Evolutionary conservation across 2,888 invertebrate species (phyloP), one percentile per base, ranked within the genome.

Genomic region (Drosophila ezoana): DNA sequence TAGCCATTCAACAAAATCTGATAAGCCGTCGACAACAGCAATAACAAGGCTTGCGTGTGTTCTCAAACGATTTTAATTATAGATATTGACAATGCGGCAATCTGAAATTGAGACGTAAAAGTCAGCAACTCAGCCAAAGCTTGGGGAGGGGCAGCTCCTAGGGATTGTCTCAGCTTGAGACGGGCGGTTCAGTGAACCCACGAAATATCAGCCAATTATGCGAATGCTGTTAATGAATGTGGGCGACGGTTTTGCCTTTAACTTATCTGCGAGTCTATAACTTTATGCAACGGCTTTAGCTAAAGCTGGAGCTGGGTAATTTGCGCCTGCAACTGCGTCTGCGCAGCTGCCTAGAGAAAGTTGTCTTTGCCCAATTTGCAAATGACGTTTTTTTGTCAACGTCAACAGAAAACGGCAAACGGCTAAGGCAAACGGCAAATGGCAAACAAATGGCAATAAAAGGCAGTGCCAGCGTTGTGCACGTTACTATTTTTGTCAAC

Each of bases 321-420:
- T 64, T 79, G 64, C 77, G 81, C 65, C 78, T 72, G 62, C 48
- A 45, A 56, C 40, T 58, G 73, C 54, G 68, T 51, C 52, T 68
- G 75, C 72, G 79, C 85, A 72, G 87, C 85, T 74, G 85, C 82
- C 82, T 87, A 87, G 85, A 87, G 85, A 85, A 85, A 85, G 85
- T 85, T 85, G 87, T 85, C 86, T 85, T 87, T 87, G 84, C 87
- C 85, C 87, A 85, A 85, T 85, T 85, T 85, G 87, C 85, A 85
- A 85, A 85, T 87, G 85, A 87, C 86, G 87, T 85, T 86, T 85
- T 84, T 85, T 85, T 87, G 87, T 87, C 86, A 87, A 82, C 82
- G 86, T 86, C 82, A 82, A 82, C 71, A 52, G 72, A 71, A 76
- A 58, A 59, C 60, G 51, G 66, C 60, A 56, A 51, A 61, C 44